These are phyloP conservation scores for Panagrolaimus sp. DNA, from an alignment of 1,140 invertebrate genomes.

Conservation along the genomic window DNA sequence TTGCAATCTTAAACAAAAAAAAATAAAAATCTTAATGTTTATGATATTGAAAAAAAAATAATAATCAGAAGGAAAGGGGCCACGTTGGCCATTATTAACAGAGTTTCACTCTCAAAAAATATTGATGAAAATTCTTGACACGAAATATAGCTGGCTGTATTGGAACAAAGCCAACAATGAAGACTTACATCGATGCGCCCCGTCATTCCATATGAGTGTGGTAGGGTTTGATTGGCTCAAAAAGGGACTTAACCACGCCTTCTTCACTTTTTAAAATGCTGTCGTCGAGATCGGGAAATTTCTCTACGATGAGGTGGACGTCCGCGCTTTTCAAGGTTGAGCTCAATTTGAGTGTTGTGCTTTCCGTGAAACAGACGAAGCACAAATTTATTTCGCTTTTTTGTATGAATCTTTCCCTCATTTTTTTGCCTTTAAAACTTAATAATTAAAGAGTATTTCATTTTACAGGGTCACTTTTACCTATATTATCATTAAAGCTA, in stretches of 20 bases:
- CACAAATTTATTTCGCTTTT: slow-evolving; percentile 1
- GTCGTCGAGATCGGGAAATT: slow-evolving; percentile 12
- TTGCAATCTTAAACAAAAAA: background rate
- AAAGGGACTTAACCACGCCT: background rate
- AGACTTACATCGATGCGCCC: no score
- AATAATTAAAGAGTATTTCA: background rate
- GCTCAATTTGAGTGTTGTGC: slow-evolving; percentile 4
- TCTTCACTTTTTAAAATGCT: background rate
- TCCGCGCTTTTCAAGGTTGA: slow-evolving; percentile 4
- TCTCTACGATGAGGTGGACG: no score
- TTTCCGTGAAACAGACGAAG: background rate
- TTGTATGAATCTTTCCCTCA: background rate
- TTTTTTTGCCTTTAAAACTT: background rate
- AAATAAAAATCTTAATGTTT: background rate
- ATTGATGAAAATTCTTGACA: background rate
- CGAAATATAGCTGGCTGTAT: slow-evolving; percentile 8
- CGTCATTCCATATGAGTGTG: slow-evolving; percentile 10
- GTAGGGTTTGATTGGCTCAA: slow-evolving; percentile 20
- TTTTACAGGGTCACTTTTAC: background rate
- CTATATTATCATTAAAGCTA: background rate
- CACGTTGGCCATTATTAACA: background rate
- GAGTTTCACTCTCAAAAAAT: background rate
- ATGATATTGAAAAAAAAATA: background rate
- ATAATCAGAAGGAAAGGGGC: background rate
- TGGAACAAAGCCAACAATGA: background rate